These are phyloP conservation scores for Drosophila aff. DNA, from an alignment of 1,140 invertebrate genomes.

Conservation along the genomic window DNA sequence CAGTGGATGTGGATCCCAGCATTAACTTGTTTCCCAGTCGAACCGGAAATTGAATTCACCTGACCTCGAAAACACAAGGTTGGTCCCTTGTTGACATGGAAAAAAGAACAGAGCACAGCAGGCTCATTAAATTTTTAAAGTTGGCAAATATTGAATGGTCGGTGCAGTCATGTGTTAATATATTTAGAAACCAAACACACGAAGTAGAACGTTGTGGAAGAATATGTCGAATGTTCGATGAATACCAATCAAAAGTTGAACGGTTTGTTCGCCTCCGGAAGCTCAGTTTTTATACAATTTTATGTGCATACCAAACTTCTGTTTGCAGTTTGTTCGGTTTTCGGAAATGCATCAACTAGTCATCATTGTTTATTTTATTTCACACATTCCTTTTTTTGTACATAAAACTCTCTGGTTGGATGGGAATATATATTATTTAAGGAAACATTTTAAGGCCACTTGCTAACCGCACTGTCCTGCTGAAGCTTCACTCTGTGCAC, in stretches of 20 bases:
- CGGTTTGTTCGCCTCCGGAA: slow-evolving; percentile 2
- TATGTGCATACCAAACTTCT: slow-evolving; percentile 22
- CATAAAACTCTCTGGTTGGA: background rate
- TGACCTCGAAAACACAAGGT: slow-evolving; percentile 21
- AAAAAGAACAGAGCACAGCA: background rate
- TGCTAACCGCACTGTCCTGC: background rate
- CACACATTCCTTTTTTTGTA: slow-evolving; percentile 7
- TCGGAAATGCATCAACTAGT: slow-evolving; percentile 2
- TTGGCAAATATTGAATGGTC: slow-evolving; percentile 7
- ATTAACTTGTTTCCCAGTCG: slow-evolving; percentile 12
- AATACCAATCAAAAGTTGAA: slow-evolving; percentile 21
- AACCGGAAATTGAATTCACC: slow-evolving; percentile 50
- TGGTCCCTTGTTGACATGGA: background rate
- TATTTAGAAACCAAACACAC: slow-evolving; percentile 16
- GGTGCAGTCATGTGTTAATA: slow-evolving; percentile 25
- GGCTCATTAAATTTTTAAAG: slow-evolving; percentile 27
- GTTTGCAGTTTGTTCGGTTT: slow-evolving; percentile 2
- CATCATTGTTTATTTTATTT: slow-evolving; percentile 4
- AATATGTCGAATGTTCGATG: slow-evolving; percentile 4
- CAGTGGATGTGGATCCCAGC: slow-evolving; percentile 25
- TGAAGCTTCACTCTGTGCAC: background rate
- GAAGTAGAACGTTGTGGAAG: slow-evolving; percentile 5
- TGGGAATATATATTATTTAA: background rate
- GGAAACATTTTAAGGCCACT: background rate
- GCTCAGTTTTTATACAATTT: background rate